These are phyloP conservation scores for Darevskia nairensis DNA, from an alignment of 2,797 vertebrate species.

Conservation along the genomic window DNA sequence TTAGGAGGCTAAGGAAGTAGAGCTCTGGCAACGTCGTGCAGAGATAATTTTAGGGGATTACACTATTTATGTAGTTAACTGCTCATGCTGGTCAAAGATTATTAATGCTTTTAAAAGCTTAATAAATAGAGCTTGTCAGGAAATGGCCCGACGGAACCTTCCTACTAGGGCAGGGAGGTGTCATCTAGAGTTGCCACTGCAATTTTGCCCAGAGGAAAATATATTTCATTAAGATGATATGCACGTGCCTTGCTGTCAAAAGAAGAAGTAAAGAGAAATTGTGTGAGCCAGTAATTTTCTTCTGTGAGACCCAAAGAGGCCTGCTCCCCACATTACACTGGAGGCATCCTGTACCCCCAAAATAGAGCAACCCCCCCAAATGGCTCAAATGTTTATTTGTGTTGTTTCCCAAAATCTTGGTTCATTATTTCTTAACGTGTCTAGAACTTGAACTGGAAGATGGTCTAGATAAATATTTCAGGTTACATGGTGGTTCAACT, in stretches of 20 bases:
- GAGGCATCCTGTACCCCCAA: neutral
- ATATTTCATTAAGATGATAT: neutral
- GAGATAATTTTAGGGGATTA: slow-evolving; percentile 9
- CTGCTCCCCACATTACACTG: neutral
- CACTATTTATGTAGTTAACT: neutral
- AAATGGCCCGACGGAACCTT: neutral
- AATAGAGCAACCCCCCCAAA: too few relatives aligned
- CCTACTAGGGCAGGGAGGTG: neutral
- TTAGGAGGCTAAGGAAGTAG: neutral
- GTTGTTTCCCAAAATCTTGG: neutral
- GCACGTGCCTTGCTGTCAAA: neutral
- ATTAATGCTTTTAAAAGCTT: neutral
- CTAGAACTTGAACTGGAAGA: neutral
- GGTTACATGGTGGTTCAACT: neutral
- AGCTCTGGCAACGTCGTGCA: neutral
- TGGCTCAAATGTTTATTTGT: neutral
- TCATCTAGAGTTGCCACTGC: neutral
- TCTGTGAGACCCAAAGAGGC: neutral
- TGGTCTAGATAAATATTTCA: neutral
- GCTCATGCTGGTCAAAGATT: neutral
- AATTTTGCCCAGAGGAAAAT: neutral
- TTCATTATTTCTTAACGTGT: neutral
- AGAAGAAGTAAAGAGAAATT: neutral
- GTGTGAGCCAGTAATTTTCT: neutral
- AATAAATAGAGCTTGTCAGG: neutral